Evolutionary conservation across 2,797 vertebrate species (phyloP), one percentile per base, ranked within the genome.

Genomic region (Alexandromys oeconomus): DNA sequence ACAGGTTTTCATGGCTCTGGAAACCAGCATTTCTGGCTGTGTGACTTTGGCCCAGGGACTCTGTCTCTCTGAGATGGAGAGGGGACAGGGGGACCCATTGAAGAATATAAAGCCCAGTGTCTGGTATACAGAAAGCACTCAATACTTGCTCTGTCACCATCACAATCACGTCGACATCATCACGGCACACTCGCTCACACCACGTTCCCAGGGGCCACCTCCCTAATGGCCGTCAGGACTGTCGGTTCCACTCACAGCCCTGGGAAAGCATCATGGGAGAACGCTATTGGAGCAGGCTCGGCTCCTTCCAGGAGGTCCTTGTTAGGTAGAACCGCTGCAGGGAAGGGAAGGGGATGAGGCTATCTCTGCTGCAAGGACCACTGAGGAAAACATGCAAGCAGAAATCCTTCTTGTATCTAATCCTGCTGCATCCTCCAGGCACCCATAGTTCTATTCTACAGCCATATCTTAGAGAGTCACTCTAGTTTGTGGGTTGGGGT

Each of bases 321-420:
- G 46, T n/a, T 19, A 34, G 57, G 51, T 31, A 19, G 46, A 73
- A 37, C 4, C 37, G 34, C 34, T 54, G 34, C 11, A 34, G 43
- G 31, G 40, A 27, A 86, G 88, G 59, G 25, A 82, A 76, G 14
- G 2, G 27, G 65, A 78, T 19, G 61, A 2, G 90, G 77, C 74
- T 34, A 7, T 78, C 77, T 43, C 19, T 31, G 54, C 15, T 2
- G 0, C 0, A 31, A 78, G 87, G 95, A 67, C 61, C 92, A 92
- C 90, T 89, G 74, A 73, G 74, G 82, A 76, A 93, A 86, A 93
- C 91, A 73, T 78, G 81, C 87, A 76, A 81, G 79, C 82, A 94
- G 97, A 96, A 97, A 90, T 93, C 80, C 92, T 46, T 97, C 97
- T 93, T 7, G 85, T 89, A 92, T 95, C 96, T 77, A 96, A 93